Evolutionary conservation across 2,797 vertebrate genomes (phyloP).

Genomic region (Bucorvus abyssinicus): DNA sequence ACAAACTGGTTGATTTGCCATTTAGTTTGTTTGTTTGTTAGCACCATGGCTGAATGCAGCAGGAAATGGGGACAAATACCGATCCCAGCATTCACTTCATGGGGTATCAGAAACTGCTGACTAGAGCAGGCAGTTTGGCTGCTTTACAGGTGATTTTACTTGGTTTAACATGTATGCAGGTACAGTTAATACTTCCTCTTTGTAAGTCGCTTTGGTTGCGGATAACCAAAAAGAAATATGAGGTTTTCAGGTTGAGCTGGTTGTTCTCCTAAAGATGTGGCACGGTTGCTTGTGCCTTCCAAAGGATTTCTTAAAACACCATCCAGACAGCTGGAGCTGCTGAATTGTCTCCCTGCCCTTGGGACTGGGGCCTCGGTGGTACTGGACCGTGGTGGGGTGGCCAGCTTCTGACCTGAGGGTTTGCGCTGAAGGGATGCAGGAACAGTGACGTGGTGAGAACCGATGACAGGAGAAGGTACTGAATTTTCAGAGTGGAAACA

Average conservation of each 20-base stretch:
- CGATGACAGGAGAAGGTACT: not conserved
- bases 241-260: not conserved
- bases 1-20: not conserved
- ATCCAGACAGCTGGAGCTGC: not conserved
- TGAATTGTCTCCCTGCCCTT: not conserved
- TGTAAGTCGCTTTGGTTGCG: not conserved
- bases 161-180: accelerated
- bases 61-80: not conserved
- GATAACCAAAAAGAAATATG: not conserved
- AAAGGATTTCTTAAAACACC: not conserved
- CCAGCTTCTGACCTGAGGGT: accelerated
- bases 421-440: not conserved
- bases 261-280: accelerated
- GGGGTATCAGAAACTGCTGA: not conserved
- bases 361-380: not conserved
- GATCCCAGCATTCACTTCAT: not conserved
- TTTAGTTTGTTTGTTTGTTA: not conserved
- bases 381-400: accelerated
- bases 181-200: not conserved
- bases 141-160: not conserved
- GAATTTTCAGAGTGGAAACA: not conserved
- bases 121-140: not conserved
- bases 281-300: not conserved
- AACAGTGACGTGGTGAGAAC: not conserved
- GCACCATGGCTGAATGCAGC: not conserved